Evolutionary conservation across 2,797 vertebrate species (phyloP), one percentile per base, ranked within the genome.

Genomic region (Artibeus lituratus): DNA sequence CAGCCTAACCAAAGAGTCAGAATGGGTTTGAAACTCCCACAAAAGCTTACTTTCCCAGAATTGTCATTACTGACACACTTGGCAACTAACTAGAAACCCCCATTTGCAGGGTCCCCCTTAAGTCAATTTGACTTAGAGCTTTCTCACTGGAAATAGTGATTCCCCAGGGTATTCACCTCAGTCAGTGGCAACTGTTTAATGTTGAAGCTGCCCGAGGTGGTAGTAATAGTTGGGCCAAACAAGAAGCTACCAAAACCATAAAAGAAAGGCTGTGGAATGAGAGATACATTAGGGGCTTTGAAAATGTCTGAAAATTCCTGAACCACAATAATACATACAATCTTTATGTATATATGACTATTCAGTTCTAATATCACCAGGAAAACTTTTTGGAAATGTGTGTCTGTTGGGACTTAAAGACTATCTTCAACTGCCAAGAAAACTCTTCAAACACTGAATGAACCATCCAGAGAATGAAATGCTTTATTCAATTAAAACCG

Each of bases 301-400:
- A 44, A 83, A 83, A 83, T n/a, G 7, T 65, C 57, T 24, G 42
- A 65, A 32, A 32, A 47, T 65, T 83, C 29, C 42, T 47, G n/a
- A n/a, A n/a, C n/a, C n/a, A n/a, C n/a, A n/a, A n/a, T n/a, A n/a
- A n/a, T n/a, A n/a, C n/a, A n/a, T n/a, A n/a, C n/a, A n/a, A n/a
- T n/a, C n/a, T n/a, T n/a, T n/a, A n/a, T n/a, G n/a, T n/a, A n/a
- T n/a, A n/a, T n/a, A n/a, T n/a, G 97, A 98, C 59, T 97, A 97
- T 94, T 98, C 98, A 97, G 93, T 90, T 93, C 86, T 97, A 32
- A 32, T 14, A 62, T 62, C 59, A 62, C 59, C 29, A 14, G 59
- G 26, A 32, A 62, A 62, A 29, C 59, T 62, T 62, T 62, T 62
- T 62, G 59, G 11, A 62, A 62, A 62, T 62, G 29, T 29, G 29